Base-by-base conservation (phyloP, 2,888 invertebrate genomes). In the Apodemia duryi region DNA sequence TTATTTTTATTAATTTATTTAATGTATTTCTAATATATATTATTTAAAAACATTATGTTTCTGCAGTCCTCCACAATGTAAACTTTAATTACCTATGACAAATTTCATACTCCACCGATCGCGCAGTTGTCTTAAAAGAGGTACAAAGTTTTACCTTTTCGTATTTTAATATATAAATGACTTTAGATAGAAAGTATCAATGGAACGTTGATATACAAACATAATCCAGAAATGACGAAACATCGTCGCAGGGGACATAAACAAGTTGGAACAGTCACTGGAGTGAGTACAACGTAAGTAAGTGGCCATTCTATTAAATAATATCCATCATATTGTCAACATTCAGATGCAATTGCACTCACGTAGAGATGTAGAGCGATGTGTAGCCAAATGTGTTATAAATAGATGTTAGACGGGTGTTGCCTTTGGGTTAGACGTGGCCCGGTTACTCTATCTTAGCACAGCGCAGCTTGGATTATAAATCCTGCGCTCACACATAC, bases 381-480 rank as follows among this genome's bases (percentile, higher is more conserved):
- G 70, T 67, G 73, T 68, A 72, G 66, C 71, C 75, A 73, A 81
- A 78, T 77, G 46, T 46, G 77, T 74, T 75, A 69, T 84, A 84
- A 81, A 69, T 66, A 69, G 68, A 69, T 68, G 66, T 46, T 46
- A 13, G 46, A 46, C 46, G 46, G 46, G 5, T 46, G 38, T 6
- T 38, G 6, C 63, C 71, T 67, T 71, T 73, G 69, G 72, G 73
- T 73, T 72, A 74, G 73, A 72, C 70, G 71, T 68, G 85, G 84
- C 85, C 85, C 78, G 82, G 81, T 84, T 85, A 82, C 77, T 71
- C 74, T 80, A 79, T 84, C 77, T 79, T 71, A 73, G 38, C 6
- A 29, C 46, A 13, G 13, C 29, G 29, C 57, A 57, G 29, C 32
- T 57, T 29, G 60, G 29, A 46, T 38, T 13, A 46, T 46, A 46